Base-by-base conservation (phyloP, 2,113 vertebrate species). In the Rhinopomastus cyanomelas region DNA sequence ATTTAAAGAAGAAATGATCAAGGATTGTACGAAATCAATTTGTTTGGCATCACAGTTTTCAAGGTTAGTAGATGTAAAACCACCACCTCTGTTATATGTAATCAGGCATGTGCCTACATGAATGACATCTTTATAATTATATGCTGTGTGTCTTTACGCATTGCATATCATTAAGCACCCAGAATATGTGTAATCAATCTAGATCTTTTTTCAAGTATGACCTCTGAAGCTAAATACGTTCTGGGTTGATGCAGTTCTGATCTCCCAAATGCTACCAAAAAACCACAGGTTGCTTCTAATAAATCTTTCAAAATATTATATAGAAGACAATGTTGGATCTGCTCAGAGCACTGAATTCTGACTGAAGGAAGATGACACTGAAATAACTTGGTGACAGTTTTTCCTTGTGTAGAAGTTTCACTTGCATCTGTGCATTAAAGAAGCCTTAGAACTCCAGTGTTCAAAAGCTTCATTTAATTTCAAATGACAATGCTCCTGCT, bases 401-500 rank as follows among this genome's bases (percentile, higher is more conserved):
- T 84, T 16, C 79, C 69, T 79, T 73, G 32, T 68, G 34, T 79
- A 78, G 89, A 53, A 78, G 36, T 71, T 91, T 89, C 2, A 2
- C 53, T 92, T 90, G 18, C 81, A 81, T 65, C 62, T 73, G 16
- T 79, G 66, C 69, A 88, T 81, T 66, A 85, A 74, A 73, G n/a
- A 87, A 87, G 26, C 32, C 66, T 90, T 91, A 92, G 91, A 94
- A 94, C 18, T 81, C 46, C 78, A 76, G 36, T 64, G 51, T 55
- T 94, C 67, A 81, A 88, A 95, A 95, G 77, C 37, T 20, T 90
- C 12, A 86, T 89, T 86, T 94, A 92, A 85, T 95, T 94, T 92
- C 83, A 94, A 86, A 88, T 85, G 46, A 55, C 77, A 94, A 48
- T 66, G 88, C 56, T 94, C 90, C 86, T 93, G 91, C 73, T 86